A percentile compares a stretch with the other conserved stretches of the same genome.
Evolutionary conservation across 2,888 invertebrate species (phyloP).

Genomic region (Cylloceria caligata): DNA sequence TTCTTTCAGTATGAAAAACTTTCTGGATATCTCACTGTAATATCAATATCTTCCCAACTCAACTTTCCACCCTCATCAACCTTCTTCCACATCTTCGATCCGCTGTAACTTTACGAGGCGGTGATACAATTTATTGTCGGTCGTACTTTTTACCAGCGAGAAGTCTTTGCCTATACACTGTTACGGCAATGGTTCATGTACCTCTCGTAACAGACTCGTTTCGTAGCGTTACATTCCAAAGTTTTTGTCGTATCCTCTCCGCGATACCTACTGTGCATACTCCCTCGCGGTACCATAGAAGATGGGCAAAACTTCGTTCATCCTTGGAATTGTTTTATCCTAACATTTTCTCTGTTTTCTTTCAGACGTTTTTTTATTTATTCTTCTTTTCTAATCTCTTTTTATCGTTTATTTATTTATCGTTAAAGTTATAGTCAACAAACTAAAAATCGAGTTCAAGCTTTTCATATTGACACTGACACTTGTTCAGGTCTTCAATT

Average conservation of each 20-base stretch:
- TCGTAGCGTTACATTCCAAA: constrained; percentile 46
- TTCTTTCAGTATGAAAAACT: not conserved
- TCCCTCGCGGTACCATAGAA: constrained; percentile 1
- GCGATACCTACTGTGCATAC: constrained; percentile 10
- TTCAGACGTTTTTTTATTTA: not conserved
- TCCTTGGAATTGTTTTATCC: constrained; percentile 11
- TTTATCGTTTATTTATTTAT: constrained; percentile 4
- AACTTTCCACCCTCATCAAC: not conserved
- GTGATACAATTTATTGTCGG: constrained; percentile 66
- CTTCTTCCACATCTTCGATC: not conserved
- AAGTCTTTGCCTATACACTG: constrained; percentile 44
- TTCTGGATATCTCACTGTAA: constrained; percentile 4
- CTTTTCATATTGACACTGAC: not conserved
- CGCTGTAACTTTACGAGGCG: constrained; percentile 53
- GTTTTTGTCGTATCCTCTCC: constrained; percentile 54
- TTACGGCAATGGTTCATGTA: constrained; percentile 5
- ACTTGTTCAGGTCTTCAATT: too few relatives aligned
- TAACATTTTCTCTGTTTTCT: not conserved
- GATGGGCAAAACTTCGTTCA: constrained; percentile 34
- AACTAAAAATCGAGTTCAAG: not conserved
- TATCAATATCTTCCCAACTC: not conserved
- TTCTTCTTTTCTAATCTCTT: not conserved
- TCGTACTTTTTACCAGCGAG: constrained; percentile 60
- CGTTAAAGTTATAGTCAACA: not conserved
- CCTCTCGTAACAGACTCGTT: constrained; percentile 45